phyloP scores from a whole-genome alignment of 2,888 invertebrate species.

The Caenorhabditis afra region DNA sequence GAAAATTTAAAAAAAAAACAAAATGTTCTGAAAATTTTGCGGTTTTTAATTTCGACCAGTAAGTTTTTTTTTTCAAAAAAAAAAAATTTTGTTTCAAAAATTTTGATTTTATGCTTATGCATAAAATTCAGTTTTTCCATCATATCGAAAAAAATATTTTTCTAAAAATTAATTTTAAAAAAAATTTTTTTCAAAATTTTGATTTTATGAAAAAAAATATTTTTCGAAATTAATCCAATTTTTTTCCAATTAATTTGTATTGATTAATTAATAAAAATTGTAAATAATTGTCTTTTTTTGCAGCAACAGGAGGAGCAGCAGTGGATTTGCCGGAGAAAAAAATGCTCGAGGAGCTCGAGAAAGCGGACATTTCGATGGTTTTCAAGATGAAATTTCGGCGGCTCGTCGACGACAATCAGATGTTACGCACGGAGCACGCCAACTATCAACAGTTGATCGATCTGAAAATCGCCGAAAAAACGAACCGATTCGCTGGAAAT shows the following conservation, averaged over 20 bases:
- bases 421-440: conserved; percentile 3
- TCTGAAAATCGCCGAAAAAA: conserved; percentile 13
- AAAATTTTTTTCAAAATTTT: too few species aligned
- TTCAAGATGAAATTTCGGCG: conserved; percentile 19
- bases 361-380: conserved; percentile 8
- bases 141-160: not conserved
- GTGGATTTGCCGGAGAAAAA: conserved; percentile 16
- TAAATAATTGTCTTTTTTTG: too few species aligned
- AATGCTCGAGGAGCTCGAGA: conserved; percentile 12
- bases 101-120: too few species aligned
- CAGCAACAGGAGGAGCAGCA: too few species aligned
- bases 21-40: too few species aligned
- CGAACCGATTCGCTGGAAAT: too few species aligned
- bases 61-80: not conserved
- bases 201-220: too few species aligned
- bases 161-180: not conserved
- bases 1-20: too few species aligned
- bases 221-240: not conserved
- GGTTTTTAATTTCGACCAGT: too few species aligned
- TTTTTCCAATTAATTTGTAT: too few species aligned
- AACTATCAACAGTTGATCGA: conserved; percentile 3
- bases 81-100: not conserved
- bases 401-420: conserved; percentile 20
- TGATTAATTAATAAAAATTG: too few species aligned
- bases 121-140: too few species aligned